A percentile compares a stretch with the other conserved stretches of the same genome.
Conservation (phyloP, 2,113 vertebrate species). For the Chascanopsetta lugubris region DNA sequence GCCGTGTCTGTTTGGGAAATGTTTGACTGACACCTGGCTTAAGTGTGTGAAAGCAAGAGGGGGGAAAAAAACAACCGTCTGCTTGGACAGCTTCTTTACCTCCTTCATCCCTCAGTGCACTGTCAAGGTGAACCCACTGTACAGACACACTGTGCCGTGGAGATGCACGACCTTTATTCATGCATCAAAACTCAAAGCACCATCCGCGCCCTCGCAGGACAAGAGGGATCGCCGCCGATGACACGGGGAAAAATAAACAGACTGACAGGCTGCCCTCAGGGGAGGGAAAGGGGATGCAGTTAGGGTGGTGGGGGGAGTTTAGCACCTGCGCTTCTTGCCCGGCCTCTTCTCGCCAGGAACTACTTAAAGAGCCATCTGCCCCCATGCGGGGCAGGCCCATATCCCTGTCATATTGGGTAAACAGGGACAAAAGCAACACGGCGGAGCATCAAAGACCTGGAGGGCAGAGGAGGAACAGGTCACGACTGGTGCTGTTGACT, state of each 20-base stretch:
- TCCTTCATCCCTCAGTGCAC: neutral
- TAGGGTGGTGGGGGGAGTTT: slow-evolving; percentile 10
- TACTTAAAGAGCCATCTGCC: slow-evolving; percentile 71
- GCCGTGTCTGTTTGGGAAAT: slow-evolving; percentile 46
- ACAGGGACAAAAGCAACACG: slow-evolving; percentile 71
- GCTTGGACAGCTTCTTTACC: neutral
- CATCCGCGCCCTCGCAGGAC: slow-evolving; percentile 45
- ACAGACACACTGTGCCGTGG: neutral
- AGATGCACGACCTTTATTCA: slow-evolving; percentile 23
- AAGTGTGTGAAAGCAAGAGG: slow-evolving; percentile 31
- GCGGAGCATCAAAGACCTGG: slow-evolving; percentile 71
- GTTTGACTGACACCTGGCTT: slow-evolving; percentile 63
- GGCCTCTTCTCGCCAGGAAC: slow-evolving; percentile 63
- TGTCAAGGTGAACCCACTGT: slow-evolving; percentile 11
- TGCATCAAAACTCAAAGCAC: slow-evolving; percentile 36
- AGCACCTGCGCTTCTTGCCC: slow-evolving; percentile 72
- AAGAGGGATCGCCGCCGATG: slow-evolving; percentile 64
- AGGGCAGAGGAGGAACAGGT: slow-evolving; percentile 73
- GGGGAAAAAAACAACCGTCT: slow-evolving; percentile 4
- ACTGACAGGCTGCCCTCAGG: slow-evolving; percentile 63
- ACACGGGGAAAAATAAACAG: slow-evolving; percentile 75
- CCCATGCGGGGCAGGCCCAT: slow-evolving; percentile 69
- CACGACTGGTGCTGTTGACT: slow-evolving; percentile 70
- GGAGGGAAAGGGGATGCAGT: slow-evolving; percentile 49
- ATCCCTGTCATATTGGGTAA: slow-evolving; percentile 75